phyloP scores from a whole-genome alignment of 2,797 vertebrate species.

The Spondyliosoma cantharus region DNA sequence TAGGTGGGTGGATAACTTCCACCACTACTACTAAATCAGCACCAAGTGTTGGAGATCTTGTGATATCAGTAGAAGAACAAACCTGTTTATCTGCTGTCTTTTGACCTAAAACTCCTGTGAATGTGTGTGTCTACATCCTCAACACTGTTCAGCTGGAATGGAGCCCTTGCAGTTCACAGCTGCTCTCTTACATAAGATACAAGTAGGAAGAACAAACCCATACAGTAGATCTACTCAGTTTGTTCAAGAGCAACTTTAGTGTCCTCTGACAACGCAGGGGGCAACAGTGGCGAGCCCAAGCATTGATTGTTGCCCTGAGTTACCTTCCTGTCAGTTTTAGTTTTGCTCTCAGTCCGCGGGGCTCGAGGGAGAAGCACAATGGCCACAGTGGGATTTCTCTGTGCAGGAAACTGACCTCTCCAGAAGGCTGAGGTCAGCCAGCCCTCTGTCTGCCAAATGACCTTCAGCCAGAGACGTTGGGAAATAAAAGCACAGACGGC shows the following conservation, averaged over 20 bases:
- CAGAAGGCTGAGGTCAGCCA: conserved; percentile 62
- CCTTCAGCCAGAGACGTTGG: conserved; percentile 31
- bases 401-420: conserved; percentile 58
- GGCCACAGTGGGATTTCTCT: conserved; percentile 51
- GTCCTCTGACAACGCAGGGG: conserved; percentile 39
- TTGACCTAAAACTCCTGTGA: conserved; percentile 11
- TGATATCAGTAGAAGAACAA: conserved; percentile 34
- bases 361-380: conserved; percentile 55
- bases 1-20: conserved; percentile 61
- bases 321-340: conserved; percentile 62
- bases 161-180: conserved; percentile 42
- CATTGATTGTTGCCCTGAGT: conserved; percentile 65
- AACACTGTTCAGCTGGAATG: conserved; percentile 11
- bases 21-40: conserved; percentile 52
- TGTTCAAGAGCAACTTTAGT: conserved; percentile 36
- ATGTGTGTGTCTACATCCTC: conserved; percentile 24
- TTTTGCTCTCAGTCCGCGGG: conserved; percentile 53
- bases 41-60: conserved; percentile 6
- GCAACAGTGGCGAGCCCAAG: conserved; percentile 31
- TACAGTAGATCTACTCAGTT: conserved; percentile 24
- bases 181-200: conserved; percentile 34
- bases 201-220: conserved; percentile 22
- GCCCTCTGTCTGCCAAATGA: conserved; percentile 44
- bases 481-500: conserved; percentile 28
- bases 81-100: conserved; percentile 4